These are phyloP conservation scores for Cyrtodaria siliqua DNA, from an alignment of 2,888 invertebrate genomes.

Conservation along the genomic window DNA sequence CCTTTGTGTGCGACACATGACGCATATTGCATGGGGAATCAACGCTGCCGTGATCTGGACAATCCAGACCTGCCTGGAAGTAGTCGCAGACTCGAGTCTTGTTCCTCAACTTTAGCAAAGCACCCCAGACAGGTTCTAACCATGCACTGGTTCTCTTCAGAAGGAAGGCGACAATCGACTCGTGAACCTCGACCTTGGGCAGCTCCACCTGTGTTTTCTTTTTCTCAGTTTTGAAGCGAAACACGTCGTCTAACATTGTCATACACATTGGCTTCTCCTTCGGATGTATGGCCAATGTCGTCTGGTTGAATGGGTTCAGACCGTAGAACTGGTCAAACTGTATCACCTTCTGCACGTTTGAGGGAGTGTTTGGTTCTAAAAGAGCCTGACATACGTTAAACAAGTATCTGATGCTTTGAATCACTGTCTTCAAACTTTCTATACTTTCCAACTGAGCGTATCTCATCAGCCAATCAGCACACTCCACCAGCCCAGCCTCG, in stretches of 20 bases:
- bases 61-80: constrained; percentile 20
- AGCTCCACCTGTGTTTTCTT: constrained; percentile 21
- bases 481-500: constrained; percentile 69
- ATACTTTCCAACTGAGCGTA: constrained; percentile 17
- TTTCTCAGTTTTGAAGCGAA: constrained; percentile 10
- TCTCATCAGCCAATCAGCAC: constrained; percentile 60
- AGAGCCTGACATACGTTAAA: constrained; percentile 59
- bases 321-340: constrained; percentile 69
- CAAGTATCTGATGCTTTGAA: constrained; percentile 61
- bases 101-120: constrained; percentile 16
- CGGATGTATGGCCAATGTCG: constrained; percentile 52
- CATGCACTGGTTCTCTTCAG: constrained; percentile 39
- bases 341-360: constrained; percentile 46
- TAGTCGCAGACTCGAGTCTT: constrained; percentile 15
- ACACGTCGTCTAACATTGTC: constrained; percentile 34
- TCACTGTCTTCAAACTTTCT: constrained; percentile 12
- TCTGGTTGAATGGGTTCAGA: constrained; percentile 37
- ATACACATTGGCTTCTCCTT: constrained; percentile 65
- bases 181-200: constrained; percentile 17
- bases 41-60: constrained; percentile 16
- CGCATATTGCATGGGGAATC: constrained; percentile 22
- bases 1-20: constrained; percentile 17
- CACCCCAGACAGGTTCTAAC: constrained; percentile 21
- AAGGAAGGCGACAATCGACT: constrained; percentile 37
- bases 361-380: constrained; percentile 13